Conservation (phyloP, 2,888 invertebrate genomes). For the Neocrepidodera transversa region DNA sequence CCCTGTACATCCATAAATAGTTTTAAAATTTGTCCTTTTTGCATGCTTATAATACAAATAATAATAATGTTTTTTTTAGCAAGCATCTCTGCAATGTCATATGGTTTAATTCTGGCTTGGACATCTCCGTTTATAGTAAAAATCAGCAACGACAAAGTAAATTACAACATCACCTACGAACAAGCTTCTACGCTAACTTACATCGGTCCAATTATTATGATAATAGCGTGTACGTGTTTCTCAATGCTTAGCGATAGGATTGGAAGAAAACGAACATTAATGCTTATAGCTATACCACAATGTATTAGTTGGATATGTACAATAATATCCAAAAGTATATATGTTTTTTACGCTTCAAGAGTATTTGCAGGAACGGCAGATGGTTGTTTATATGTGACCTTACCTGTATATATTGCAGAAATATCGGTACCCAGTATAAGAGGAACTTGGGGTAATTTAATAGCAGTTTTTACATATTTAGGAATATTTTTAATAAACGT, state of each 20-base stretch:
- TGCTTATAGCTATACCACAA: constrained; percentile 49
- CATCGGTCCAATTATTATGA: constrained; percentile 50
- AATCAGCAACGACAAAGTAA: constrained; percentile 48
- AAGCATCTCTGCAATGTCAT: constrained; percentile 43
- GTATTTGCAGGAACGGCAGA: constrained; percentile 48
- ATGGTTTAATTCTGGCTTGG: constrained; percentile 50
- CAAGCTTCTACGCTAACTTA: constrained; percentile 55
- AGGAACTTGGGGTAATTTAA: constrained; percentile 50
- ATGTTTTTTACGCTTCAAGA: constrained; percentile 50
- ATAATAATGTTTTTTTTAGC: constrained; percentile 41
- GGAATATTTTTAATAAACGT: constrained; percentile 57
- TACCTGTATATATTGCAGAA: constrained; percentile 51
- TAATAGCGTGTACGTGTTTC: constrained; percentile 44
- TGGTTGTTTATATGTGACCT: constrained; percentile 43
- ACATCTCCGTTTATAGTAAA: constrained; percentile 54
- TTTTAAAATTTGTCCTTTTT: no score
- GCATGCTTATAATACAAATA: no score
- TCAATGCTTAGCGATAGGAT: constrained; percentile 47
- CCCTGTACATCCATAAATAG: no score
- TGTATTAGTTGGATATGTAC: constrained; percentile 45
- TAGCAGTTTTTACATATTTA: constrained; percentile 44
- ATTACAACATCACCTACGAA: constrained; percentile 50
- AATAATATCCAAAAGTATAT: constrained; percentile 43
- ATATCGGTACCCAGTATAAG: constrained; percentile 49
- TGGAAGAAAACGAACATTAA: constrained; percentile 50